phyloP scores from a whole-genome alignment of 2,888 invertebrate species.

The Pachycephus smyrnensis region DNA sequence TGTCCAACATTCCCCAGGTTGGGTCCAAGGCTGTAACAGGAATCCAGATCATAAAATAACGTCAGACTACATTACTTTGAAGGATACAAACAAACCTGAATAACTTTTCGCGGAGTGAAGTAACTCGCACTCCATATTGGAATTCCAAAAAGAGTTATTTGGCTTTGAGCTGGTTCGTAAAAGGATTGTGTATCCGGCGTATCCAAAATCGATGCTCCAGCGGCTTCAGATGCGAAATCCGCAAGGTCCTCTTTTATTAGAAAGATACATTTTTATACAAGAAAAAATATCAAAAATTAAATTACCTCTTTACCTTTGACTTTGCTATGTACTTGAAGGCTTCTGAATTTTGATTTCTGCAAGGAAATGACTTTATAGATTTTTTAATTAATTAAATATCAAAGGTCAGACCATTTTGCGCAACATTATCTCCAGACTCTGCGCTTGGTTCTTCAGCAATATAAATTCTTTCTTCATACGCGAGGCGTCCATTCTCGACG shows the following conservation, averaged over 20 bases:
- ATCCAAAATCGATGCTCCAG: constrained; percentile 49
- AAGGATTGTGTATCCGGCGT: constrained; percentile 58
- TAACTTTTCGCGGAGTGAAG: constrained; percentile 54
- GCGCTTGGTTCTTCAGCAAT: constrained; percentile 35
- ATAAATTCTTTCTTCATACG: constrained; percentile 36
- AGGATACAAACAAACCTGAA: constrained; percentile 41
- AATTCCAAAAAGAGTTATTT: constrained; percentile 48
- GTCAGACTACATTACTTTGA: neutral
- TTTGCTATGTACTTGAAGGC: neutral
- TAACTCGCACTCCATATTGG: constrained; percentile 49
- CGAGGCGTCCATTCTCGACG: constrained; percentile 17
- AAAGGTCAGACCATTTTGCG: constrained; percentile 39
- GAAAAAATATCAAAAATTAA: constrained; percentile 1
- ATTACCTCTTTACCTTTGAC: neutral
- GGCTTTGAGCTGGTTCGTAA: constrained; percentile 31
- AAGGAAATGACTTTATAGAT: neutral
- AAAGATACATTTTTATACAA: neutral
- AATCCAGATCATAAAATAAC: neutral
- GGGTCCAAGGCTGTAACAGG: constrained; percentile 47
- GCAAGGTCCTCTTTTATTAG: constrained; percentile 38
- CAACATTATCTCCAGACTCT: constrained; percentile 38
- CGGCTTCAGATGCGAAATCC: constrained; percentile 57
- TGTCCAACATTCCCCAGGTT: constrained; percentile 74
- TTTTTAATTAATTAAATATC: neutral
- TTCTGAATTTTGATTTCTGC: neutral